Evolutionary conservation across 2,797 vertebrate species (phyloP).

Genomic region (Cynodonichthys magdalenae): DNA sequence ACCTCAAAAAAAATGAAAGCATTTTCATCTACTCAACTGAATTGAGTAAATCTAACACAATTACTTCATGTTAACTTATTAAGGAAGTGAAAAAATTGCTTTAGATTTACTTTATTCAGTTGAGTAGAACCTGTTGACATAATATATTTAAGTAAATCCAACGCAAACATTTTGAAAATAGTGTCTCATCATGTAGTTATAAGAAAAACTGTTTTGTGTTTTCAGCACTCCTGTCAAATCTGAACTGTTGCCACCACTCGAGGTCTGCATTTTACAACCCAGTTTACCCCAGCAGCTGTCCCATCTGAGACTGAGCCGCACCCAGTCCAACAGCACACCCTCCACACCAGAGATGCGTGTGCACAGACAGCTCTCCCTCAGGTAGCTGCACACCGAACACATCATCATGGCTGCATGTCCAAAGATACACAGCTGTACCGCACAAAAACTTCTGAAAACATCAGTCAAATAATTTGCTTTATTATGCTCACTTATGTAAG

Average conservation of each 20-base stretch:
- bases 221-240: slow-evolving; percentile 78
- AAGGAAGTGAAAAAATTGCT: too few relatives aligned
- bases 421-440: too few relatives aligned
- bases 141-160: too few relatives aligned
- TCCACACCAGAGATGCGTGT: slow-evolving; percentile 86
- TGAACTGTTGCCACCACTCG: slow-evolving; percentile 76
- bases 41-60: too few relatives aligned
- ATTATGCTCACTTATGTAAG: neutral
- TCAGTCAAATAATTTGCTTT: neutral
- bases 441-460: too few relatives aligned
- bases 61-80: too few relatives aligned
- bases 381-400: slow-evolving; percentile 67
- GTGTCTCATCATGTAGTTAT: slow-evolving; percentile 1
- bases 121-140: too few relatives aligned
- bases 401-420: neutral
- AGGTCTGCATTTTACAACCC: slow-evolving; percentile 65
- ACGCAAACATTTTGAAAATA: too few relatives aligned
- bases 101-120: too few relatives aligned
- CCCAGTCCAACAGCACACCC: slow-evolving; percentile 82
- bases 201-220: slow-evolving; percentile 18
- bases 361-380: slow-evolving; percentile 83
- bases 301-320: slow-evolving; percentile 65
- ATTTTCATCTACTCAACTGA: too few relatives aligned
- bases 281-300: slow-evolving; percentile 60
- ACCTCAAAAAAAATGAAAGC: too few relatives aligned